Conservation (phyloP, 1,140 invertebrate genomes). For the Chionoecetes opilio region DNA sequence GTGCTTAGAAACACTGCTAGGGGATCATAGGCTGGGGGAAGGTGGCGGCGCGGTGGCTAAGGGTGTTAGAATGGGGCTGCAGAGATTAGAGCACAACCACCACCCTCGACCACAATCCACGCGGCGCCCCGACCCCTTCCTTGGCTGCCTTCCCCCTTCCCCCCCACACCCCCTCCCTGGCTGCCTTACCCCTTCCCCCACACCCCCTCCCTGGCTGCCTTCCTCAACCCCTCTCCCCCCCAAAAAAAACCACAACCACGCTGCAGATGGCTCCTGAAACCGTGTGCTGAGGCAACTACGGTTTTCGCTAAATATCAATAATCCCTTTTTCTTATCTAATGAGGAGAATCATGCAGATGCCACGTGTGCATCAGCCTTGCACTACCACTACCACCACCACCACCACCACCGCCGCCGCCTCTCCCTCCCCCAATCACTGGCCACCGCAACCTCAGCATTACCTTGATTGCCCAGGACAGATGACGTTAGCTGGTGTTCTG, state of each 20-base stretch:
- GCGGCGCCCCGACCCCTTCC: background rate
- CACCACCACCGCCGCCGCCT: background rate
- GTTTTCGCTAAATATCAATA: no score
- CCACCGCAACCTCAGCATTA: background rate
- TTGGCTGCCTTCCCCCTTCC: background rate
- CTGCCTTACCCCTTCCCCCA: no score
- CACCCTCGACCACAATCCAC: background rate
- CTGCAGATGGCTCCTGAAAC: no score
- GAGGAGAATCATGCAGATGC: background rate
- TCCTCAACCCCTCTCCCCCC: no score
- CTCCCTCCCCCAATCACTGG: background rate
- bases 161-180: no score
- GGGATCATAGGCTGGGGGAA: background rate
- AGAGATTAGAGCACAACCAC: background rate
- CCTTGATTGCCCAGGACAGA: background rate
- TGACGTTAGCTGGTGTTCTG: background rate
- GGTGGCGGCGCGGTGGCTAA: background rate
- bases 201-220: no score
- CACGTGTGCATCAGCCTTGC: background rate
- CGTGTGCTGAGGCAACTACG: no score
- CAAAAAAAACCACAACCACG: no score
- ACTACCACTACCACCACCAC: no score
- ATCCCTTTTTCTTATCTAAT: no score
- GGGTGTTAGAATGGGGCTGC: background rate
- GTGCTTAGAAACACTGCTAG: background rate